Percentiles rank a stretch among this genome's conserved stretches.
These are phyloP conservation scores for Sebastes flavidus DNA, from an alignment of 2,797 vertebrate genomes.

Conservation along the genomic window DNA sequence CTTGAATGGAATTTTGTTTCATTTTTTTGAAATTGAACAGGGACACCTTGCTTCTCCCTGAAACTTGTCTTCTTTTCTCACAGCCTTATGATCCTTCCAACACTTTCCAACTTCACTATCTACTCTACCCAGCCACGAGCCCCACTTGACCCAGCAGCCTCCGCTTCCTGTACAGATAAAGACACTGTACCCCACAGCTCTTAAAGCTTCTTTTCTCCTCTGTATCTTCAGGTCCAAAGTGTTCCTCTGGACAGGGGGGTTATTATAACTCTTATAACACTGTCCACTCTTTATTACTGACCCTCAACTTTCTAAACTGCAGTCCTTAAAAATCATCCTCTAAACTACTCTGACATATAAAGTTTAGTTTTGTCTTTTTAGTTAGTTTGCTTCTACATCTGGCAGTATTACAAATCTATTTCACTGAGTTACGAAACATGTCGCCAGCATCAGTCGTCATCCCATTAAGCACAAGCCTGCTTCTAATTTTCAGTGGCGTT, in stretches of 20 bases:
- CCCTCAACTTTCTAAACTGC: conserved; percentile 3
- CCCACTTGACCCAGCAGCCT: conserved; percentile 56
- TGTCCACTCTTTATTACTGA: conserved; percentile 6
- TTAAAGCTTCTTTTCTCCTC: conserved; percentile 62
- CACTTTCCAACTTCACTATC: conserved; percentile 52
- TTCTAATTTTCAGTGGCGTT: conserved; percentile 43
- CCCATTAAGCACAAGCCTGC: conserved; percentile 20
- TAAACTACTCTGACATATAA: neutral
- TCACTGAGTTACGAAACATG: conserved; percentile 22
- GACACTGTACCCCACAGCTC: conserved; percentile 32
- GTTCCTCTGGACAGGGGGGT: conserved; percentile 30
- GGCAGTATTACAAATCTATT: conserved; percentile 4
- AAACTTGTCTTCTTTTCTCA: conserved; percentile 21
- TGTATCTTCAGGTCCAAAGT: conserved; percentile 51
- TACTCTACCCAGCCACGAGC: conserved; percentile 51
- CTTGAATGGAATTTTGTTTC: conserved; percentile 26
- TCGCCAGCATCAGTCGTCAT: conserved; percentile 25
- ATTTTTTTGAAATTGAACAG: conserved; percentile 41
- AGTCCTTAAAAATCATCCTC: neutral
- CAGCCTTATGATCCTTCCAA: conserved; percentile 17
- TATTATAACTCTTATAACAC: conserved; percentile 34
- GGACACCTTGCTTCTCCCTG: conserved; percentile 22
- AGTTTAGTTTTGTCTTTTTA: conserved; percentile 10
- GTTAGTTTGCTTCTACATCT: conserved; percentile 13
- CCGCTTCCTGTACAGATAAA: conserved; percentile 58